phyloP scores from a whole-genome alignment of 1,140 invertebrate genomes.

The Trichomalopsis sarcophagae region DNA sequence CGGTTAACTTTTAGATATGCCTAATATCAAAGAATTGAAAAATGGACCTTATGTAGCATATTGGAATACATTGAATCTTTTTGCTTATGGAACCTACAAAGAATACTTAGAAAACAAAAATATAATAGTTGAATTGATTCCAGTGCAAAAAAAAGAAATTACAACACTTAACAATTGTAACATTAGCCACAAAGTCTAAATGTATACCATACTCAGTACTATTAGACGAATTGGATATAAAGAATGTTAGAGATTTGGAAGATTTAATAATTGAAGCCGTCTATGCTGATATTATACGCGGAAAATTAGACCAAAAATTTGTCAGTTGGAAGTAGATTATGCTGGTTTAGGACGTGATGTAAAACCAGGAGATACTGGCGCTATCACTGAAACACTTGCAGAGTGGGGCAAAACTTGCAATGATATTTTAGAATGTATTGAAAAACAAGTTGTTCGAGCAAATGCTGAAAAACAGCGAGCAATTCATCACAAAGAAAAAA shows the following conservation, averaged over 20 bases:
- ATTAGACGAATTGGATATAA: slow-evolving; percentile 91
- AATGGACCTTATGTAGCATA: slow-evolving; percentile 83
- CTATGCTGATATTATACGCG: slow-evolving; percentile 97
- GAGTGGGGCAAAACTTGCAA: slow-evolving; percentile 95
- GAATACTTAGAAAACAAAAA: slow-evolving; percentile 88
- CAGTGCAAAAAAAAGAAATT: slow-evolving; percentile 92
- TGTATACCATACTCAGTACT: slow-evolving; percentile 93
- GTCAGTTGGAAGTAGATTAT: slow-evolving; percentile 94
- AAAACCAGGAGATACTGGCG: slow-evolving; percentile 75
- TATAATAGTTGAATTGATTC: slow-evolving; percentile 87
- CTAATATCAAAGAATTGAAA: slow-evolving; percentile 91
- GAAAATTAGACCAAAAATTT: slow-evolving; percentile 96
- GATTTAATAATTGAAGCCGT: slow-evolving; percentile 98
- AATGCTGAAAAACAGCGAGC: slow-evolving; percentile 90
- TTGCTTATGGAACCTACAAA: slow-evolving; percentile 95
- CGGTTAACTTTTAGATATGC: slow-evolving; percentile 94
- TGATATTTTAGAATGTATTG: slow-evolving; percentile 89
- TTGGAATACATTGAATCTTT: slow-evolving; percentile 91
- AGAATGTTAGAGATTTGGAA: slow-evolving; percentile 94
- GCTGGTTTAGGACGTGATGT: slow-evolving; percentile 93
- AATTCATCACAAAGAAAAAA: slow-evolving; percentile 86
- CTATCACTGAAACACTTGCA: slow-evolving; percentile 87
- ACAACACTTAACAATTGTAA: slow-evolving; percentile 96
- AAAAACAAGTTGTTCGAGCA: slow-evolving; percentile 90
- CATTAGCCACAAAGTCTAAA: slow-evolving; percentile 92